These are phyloP conservation scores for Lithophane ornitopus DNA, from an alignment of 2,888 invertebrate species.

Conservation along the genomic window DNA sequence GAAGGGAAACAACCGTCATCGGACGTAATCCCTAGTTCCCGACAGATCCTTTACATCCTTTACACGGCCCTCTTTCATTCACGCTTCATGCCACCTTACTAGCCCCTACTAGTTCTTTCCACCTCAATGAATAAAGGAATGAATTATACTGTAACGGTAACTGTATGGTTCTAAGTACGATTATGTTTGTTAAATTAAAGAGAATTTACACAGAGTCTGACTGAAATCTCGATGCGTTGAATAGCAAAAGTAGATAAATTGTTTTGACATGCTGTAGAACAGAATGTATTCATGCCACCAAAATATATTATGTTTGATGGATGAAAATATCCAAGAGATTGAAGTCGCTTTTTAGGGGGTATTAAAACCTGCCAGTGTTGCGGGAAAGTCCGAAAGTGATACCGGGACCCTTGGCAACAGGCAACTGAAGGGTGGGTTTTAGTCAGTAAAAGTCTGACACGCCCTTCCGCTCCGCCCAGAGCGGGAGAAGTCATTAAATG, in stretches of 20 bases:
- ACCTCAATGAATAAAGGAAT: constrained; percentile 57
- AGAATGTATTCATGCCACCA: too few relatives aligned
- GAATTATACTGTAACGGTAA: constrained; percentile 39
- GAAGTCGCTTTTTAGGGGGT: background rate
- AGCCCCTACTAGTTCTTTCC: constrained; percentile 56
- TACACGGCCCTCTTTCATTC: constrained; percentile 49
- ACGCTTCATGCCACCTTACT: constrained; percentile 61
- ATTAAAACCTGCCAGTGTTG: too few relatives aligned
- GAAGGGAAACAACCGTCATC: constrained; percentile 47
- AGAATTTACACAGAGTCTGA: background rate
- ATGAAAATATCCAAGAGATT: too few relatives aligned
- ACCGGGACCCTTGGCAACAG: too few relatives aligned
- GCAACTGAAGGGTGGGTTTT: too few relatives aligned
- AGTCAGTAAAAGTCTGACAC: too few relatives aligned
- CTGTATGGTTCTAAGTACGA: background rate
- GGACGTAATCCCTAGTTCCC: constrained; percentile 60
- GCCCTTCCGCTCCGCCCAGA: too few relatives aligned
- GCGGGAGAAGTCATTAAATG: too few relatives aligned
- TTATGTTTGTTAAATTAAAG: constrained; percentile 3
- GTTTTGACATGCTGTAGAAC: too few relatives aligned
- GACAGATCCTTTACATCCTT: constrained; percentile 52
- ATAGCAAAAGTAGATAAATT: too few relatives aligned
- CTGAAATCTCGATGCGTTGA: background rate
- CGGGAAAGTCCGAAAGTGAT: too few relatives aligned
- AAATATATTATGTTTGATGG: too few relatives aligned